Conservation (phyloP, 2,113 vertebrate genomes). For the Xyliphius kryptos region DNA sequence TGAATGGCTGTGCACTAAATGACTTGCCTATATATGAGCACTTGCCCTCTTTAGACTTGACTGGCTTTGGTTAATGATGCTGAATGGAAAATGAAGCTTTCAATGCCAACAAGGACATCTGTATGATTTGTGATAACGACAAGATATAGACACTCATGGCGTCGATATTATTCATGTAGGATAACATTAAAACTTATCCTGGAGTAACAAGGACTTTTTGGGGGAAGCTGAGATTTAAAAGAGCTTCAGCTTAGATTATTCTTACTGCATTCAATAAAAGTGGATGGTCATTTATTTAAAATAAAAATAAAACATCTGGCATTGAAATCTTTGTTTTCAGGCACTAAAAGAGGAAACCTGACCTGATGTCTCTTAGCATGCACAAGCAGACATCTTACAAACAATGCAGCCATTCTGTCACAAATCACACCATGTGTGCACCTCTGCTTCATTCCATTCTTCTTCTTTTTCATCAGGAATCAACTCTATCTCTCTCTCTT, state of each 20-base stretch:
- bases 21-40: slow-evolving; percentile 65
- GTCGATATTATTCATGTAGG: too few species aligned
- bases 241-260: too few species aligned
- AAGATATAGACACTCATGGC: too few species aligned
- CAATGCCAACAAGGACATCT: slow-evolving; percentile 47
- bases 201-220: too few species aligned
- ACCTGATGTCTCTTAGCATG: slow-evolving; percentile 63
- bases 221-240: too few species aligned
- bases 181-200: too few species aligned
- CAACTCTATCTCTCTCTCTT: slow-evolving; percentile 36
- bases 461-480: slow-evolving; percentile 53
- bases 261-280: too few species aligned
- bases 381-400: slow-evolving; percentile 47
- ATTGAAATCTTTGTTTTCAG: slow-evolving; percentile 66
- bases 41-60: slow-evolving; percentile 58
- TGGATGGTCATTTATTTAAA: too few species aligned
- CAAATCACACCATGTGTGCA: slow-evolving; percentile 55
- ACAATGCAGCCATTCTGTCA: slow-evolving; percentile 59
- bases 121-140: neutral
- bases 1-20: slow-evolving; percentile 73
- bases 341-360: slow-evolving; percentile 51
- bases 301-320: too few species aligned
- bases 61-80: slow-evolving; percentile 65
- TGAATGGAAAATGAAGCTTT: slow-evolving; percentile 67
- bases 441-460: slow-evolving; percentile 45